Evolutionary conservation across 2,113 vertebrate species (phyloP).

Genomic region (rabbit (Oryctolagus cuniculus)): mOryCun1.1 NC_091435.1:88884001-88884500

Average conservation of each 20-base stretch:
- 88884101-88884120: background rate
- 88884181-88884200: slow-evolving; percentile 76
- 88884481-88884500: slow-evolving; percentile 71
- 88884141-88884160: slow-evolving; percentile 7
- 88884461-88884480: slow-evolving; percentile 87
- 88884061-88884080: background rate
- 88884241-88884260: slow-evolving; percentile 78
- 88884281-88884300: slow-evolving; percentile 82
- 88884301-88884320: slow-evolving; percentile 79
- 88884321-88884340: slow-evolving; percentile 61
- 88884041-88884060: background rate
- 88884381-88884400: background rate
- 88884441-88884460: slow-evolving; percentile 90
- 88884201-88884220: slow-evolving; percentile 82
- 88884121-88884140: slow-evolving; percentile 16
- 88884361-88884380: slow-evolving; percentile 62
- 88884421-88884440: slow-evolving; percentile 90
- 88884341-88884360: slow-evolving; percentile 70
- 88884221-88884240: slow-evolving; percentile 80
- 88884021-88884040: background rate
- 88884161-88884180: slow-evolving; percentile 39
- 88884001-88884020: slow-evolving; percentile 44
- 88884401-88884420: background rate
- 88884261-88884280: slow-evolving; percentile 77
- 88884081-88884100: background rate